Conservation (phyloP, 1,140 invertebrate species). For the Cotesia glomerata region DNA sequence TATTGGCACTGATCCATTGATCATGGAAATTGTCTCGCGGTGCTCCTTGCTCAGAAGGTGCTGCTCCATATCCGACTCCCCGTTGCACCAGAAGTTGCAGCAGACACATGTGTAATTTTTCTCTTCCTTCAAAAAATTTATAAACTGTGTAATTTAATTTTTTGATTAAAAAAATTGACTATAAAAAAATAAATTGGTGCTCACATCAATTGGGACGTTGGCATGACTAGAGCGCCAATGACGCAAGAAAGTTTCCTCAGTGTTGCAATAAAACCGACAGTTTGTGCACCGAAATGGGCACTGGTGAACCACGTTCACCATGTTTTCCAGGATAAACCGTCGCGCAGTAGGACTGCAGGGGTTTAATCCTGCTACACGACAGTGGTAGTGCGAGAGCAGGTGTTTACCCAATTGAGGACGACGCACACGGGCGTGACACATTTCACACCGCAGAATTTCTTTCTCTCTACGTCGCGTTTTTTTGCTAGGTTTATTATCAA, state of each 20-base stretch:
- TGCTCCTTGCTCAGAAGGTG: conserved; percentile 75
- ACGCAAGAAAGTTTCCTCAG: conserved; percentile 71
- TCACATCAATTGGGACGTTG: conserved; percentile 39
- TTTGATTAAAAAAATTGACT: too few relatives aligned
- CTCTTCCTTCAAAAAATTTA: conserved; percentile 32
- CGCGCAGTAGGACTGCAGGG: conserved; percentile 62
- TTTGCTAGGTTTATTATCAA: conserved; percentile 36
- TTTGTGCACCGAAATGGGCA: conserved; percentile 83
- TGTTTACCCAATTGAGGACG: conserved; percentile 79
- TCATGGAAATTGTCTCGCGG: conserved; percentile 72
- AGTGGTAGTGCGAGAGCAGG: conserved; percentile 83
- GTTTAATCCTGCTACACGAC: conserved; percentile 68
- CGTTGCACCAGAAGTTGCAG: conserved; percentile 76
- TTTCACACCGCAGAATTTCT: conserved; percentile 69
- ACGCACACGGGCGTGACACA: conserved; percentile 73
- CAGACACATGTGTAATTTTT: conserved; percentile 77
- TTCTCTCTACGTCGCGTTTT: conserved; percentile 67
- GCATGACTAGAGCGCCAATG: conserved; percentile 78
- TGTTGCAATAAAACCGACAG: conserved; percentile 86
- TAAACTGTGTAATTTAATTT: too few relatives aligned
- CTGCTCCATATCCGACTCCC: conserved; percentile 70
- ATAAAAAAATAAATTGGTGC: neutral
- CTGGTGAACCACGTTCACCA: conserved; percentile 76
- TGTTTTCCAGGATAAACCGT: conserved; percentile 76
- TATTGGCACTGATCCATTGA: conserved; percentile 81